These are phyloP conservation scores for Ormyrus nitidulus DNA, from an alignment of 2,888 invertebrate species.

Conservation along the genomic window DNA sequence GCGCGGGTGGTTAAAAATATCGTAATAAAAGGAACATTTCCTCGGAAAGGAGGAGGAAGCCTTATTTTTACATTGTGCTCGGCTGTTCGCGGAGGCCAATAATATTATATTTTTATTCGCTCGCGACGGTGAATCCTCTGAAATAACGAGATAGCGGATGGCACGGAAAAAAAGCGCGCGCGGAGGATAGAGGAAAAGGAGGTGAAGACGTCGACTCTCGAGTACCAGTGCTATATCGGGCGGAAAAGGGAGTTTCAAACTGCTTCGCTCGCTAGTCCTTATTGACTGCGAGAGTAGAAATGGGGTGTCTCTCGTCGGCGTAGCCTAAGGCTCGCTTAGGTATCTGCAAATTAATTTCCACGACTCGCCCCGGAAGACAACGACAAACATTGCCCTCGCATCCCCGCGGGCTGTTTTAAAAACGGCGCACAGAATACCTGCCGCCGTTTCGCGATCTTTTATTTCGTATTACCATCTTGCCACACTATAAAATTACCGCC, in stretches of 20 bases:
- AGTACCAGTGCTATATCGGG: slow-evolving; percentile 62
- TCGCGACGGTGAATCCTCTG: neutral
- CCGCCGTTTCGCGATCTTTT: too few species aligned
- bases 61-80: neutral
- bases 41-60: neutral
- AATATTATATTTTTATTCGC: slow-evolving; percentile 23
- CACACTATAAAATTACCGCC: too few species aligned
- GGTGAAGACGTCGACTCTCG: slow-evolving; percentile 54
- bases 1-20: too few species aligned
- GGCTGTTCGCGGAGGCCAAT: slow-evolving; percentile 13
- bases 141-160: slow-evolving; percentile 56
- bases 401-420: too few species aligned
- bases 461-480: too few species aligned
- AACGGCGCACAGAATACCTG: too few species aligned
- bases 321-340: slow-evolving; percentile 67
- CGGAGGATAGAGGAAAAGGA: slow-evolving; percentile 8
- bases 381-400: neutral
- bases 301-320: slow-evolving; percentile 57
- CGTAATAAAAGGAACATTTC: neutral
- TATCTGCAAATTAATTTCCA: slow-evolving; percentile 72
- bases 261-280: slow-evolving; percentile 70
- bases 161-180: slow-evolving; percentile 49
- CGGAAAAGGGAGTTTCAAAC: slow-evolving; percentile 66
- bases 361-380: slow-evolving; percentile 22
- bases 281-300: slow-evolving; percentile 69